phyloP scores from a whole-genome alignment of 1,140 invertebrate genomes.

The Pteromalus puparum region DNA sequence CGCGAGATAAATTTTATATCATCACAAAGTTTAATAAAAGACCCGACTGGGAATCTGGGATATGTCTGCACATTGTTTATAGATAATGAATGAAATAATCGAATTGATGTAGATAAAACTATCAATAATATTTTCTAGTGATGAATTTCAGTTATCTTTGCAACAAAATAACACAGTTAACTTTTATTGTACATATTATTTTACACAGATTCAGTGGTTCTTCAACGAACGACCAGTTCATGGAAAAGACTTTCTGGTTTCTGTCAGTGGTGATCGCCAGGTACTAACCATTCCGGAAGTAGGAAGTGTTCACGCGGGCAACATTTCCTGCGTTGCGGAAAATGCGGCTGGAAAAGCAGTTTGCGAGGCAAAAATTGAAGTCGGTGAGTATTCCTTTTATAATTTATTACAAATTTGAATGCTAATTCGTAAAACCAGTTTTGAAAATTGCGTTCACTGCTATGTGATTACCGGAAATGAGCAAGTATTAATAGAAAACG shows the following conservation, averaged over 20 bases:
- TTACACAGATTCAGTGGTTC: conserved; percentile 81
- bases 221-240: conserved; percentile 83
- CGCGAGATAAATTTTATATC: background rate
- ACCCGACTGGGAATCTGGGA: background rate
- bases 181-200: conserved; percentile 10
- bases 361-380: conserved; percentile 78
- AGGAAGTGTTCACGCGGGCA: conserved; percentile 79
- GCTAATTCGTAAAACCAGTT: background rate
- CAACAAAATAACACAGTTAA: too few relatives aligned
- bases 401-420: background rate
- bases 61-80: too few relatives aligned
- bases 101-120: too few relatives aligned
- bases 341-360: conserved; percentile 84
- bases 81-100: too few relatives aligned
- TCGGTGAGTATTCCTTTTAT: conserved; percentile 72
- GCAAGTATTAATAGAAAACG: background rate
- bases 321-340: conserved; percentile 84
- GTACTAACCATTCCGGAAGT: conserved; percentile 80
- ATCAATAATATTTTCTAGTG: too few relatives aligned
- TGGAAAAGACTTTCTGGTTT: conserved; percentile 83
- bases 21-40: background rate
- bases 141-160: too few relatives aligned
- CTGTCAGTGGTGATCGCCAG: conserved; percentile 83
- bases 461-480: background rate
- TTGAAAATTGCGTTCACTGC: background rate